phyloP scores from a whole-genome alignment of 2,888 invertebrate genomes.

The Chymomyza procnemis region DNA sequence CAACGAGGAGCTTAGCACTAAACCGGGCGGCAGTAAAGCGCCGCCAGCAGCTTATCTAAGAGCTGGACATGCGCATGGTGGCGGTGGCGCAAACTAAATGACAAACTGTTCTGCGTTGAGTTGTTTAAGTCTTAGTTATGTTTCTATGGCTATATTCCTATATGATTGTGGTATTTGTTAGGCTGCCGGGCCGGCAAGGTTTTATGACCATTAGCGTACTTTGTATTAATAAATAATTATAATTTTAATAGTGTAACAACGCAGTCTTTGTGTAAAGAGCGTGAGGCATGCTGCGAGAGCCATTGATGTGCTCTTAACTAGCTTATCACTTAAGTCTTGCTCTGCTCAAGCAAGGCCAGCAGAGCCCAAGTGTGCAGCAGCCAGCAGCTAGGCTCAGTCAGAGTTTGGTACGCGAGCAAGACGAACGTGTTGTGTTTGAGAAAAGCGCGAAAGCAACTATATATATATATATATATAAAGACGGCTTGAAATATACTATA shows the following conservation, averaged over 20 bases:
- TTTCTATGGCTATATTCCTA: too few species aligned
- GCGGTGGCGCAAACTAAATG: conserved; percentile 44
- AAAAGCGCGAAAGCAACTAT: conserved; percentile 12
- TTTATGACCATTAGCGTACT: background rate
- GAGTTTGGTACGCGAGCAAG: conserved; percentile 63
- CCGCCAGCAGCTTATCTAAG: conserved; percentile 36
- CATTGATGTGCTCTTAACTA: background rate
- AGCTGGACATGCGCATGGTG: conserved; percentile 61
- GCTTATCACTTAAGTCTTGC: conserved; percentile 46
- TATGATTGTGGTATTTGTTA: conserved; percentile 56
- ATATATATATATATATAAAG: background rate
- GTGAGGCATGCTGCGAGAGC: background rate
- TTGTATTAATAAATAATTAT: background rate
- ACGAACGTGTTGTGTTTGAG: conserved; percentile 45
- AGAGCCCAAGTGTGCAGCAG: conserved; percentile 28
- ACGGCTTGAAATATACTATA: conserved; percentile 24
- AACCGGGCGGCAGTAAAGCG: conserved; percentile 7
- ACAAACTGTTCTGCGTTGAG: background rate
- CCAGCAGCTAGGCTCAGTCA: conserved; percentile 54
- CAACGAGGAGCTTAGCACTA: background rate
- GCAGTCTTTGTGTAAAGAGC: background rate
- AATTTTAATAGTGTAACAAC: background rate
- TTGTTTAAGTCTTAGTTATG: conserved; percentile 26
- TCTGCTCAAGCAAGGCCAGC: conserved; percentile 64
- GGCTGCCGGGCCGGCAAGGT: background rate